Base-by-base conservation (phyloP, 2,888 invertebrate genomes). In the Cheilosia scutellata region DNA sequence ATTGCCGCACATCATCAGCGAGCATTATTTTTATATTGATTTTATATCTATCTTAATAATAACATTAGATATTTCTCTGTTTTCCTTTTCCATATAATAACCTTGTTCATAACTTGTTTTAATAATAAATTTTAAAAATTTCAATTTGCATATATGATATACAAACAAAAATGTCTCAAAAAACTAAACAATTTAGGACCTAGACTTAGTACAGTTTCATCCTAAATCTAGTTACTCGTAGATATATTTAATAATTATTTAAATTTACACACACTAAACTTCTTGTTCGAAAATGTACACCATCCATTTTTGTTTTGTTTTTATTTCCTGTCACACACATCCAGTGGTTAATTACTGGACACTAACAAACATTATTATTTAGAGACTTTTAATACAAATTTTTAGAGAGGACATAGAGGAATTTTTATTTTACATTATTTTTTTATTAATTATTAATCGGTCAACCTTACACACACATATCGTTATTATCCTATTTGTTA, bases 71-170 rank as follows among this genome's bases (percentile, higher is more conserved):
- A 77, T 37, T 74, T 72, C 7, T 63, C 37, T 68, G 29, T 60
- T 62, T 63, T 76, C 4, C 16, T 7, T 65, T 70, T 63, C 9
- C 40, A 71, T 66, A 20, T 58, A 9, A 55, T 74, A 63, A 40
- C 70, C 31, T 63, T 37, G 47, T 66, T 68, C 60, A 20, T 57
- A 58, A 27, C 42, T 29, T 63, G 72, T 63, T 44, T 70, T 51
- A 75, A 63, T 74, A 72, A 79, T 76, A 57, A 66, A 57, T 55
- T 47, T 76, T 76, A 40, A 20, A 72, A 70, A 60, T 70, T 62
- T 77, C 57, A 7, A 68, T 78, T 88, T 87, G 82, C 82, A 87
- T 88, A 88, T 82, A 87, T 87, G 77, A 83, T 87, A 76, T 88
- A 84, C 87, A 84, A 87, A 88, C 62, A 31, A 80, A 83, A 83